phyloP scores from a whole-genome alignment of 2,888 invertebrate genomes.

The Cataglyphis cursor region DNA sequence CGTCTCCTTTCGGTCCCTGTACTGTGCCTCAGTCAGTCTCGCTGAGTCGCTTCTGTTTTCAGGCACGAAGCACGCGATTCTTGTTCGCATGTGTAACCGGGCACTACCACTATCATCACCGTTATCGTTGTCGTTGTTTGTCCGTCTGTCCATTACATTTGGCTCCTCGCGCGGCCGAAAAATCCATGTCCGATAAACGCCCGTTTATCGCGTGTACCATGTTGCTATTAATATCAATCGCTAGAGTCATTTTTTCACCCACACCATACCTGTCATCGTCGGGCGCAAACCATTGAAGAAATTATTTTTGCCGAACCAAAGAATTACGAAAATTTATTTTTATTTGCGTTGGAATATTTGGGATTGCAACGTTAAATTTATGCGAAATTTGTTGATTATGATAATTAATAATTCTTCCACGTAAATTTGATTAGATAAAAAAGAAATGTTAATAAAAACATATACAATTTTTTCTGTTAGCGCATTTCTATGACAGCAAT shows the following conservation, averaged over 20 bases:
- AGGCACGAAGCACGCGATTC: slow-evolving; percentile 83
- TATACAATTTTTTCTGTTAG: neutral
- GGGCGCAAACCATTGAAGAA: slow-evolving; percentile 46
- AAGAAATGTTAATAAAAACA: neutral
- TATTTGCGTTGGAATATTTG: neutral
- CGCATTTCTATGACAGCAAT: neutral
- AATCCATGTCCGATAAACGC: slow-evolving; percentile 61
- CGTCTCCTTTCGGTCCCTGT: slow-evolving; percentile 68
- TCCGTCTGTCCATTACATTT: slow-evolving; percentile 30
- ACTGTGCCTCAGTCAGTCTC: slow-evolving; percentile 75
- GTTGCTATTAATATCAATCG: slow-evolving; percentile 66
- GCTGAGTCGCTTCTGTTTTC: slow-evolving; percentile 84
- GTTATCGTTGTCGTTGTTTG: slow-evolving; percentile 58
- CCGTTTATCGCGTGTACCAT: slow-evolving; percentile 61
- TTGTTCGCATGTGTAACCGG: slow-evolving; percentile 73
- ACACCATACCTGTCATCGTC: slow-evolving; percentile 56
- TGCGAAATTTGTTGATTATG: neutral
- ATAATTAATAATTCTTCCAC: neutral
- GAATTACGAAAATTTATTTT: slow-evolving; percentile 15
- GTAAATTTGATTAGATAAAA: neutral
- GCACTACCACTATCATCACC: slow-evolving; percentile 65
- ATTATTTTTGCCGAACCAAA: slow-evolving; percentile 62
- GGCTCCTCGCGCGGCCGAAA: slow-evolving; percentile 61
- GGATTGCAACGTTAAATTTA: neutral
- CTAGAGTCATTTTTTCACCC: slow-evolving; percentile 51